These are phyloP conservation scores for Colinus virginianus DNA, from an alignment of 2,113 vertebrate species.

Conservation along the genomic window DNA sequence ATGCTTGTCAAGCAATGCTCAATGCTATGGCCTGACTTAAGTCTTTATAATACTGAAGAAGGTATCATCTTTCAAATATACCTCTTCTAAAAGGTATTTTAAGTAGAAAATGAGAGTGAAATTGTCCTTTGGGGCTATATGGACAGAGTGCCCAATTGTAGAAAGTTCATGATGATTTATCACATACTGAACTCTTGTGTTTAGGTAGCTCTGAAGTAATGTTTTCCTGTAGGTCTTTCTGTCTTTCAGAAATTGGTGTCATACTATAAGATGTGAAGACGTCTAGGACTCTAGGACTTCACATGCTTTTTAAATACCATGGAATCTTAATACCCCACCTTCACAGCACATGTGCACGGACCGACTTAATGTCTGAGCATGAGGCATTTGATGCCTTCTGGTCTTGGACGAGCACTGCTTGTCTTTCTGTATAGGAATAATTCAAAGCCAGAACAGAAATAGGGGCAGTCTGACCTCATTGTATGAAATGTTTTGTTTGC, in stretches of 20 bases:
- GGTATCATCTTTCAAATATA: neutral
- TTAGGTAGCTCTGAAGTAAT: neutral
- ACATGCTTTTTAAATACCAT: neutral
- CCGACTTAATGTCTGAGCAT: neutral
- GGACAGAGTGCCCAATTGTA: neutral
- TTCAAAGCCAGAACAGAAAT: constrained; percentile 48
- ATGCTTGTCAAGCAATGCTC: neutral
- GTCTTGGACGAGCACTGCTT: neutral
- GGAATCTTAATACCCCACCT: neutral
- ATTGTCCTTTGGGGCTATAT: neutral
- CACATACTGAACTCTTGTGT: neutral
- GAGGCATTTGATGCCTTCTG: neutral
- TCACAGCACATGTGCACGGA: neutral
- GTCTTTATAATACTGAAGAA: neutral
- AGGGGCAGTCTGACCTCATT: neutral
- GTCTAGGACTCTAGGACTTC: neutral
- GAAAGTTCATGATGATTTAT: neutral
- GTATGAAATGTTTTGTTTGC: neutral
- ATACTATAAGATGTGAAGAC: neutral
- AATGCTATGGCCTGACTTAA: neutral
- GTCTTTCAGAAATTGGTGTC: neutral
- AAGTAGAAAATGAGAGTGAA: constrained; percentile 11
- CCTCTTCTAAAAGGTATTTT: neutral
- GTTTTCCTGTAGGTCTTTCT: neutral
- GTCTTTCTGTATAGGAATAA: neutral